phyloP scores from a whole-genome alignment of 2,797 vertebrate species.

The Pterois miles region DNA sequence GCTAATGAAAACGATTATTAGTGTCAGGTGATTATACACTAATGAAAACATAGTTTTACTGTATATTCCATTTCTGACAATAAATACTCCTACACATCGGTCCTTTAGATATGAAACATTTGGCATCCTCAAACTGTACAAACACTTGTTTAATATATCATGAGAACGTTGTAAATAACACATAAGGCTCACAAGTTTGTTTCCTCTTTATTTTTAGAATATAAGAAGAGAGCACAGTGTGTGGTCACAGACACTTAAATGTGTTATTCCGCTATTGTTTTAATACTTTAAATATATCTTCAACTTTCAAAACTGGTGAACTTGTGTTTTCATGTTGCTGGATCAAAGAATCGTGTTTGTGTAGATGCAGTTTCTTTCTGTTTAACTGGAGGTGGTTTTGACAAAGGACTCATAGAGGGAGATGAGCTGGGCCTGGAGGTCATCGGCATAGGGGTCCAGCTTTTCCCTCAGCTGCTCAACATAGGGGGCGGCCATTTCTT shows the following conservation, averaged over 20 bases:
- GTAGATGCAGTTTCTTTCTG: constrained; percentile 19
- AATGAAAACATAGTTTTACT: neutral
- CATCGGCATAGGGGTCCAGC: constrained; percentile 77
- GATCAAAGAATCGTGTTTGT: neutral
- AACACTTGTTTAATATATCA: neutral
- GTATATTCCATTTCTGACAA: neutral
- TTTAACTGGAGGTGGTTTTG: constrained; percentile 42
- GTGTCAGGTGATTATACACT: neutral
- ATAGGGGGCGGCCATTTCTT: constrained; percentile 78
- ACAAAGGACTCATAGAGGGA: constrained; percentile 73
- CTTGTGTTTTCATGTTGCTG: constrained; percentile 8
- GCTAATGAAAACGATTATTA: neutral
- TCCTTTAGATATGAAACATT: neutral
- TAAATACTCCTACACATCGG: too few relatives aligned
- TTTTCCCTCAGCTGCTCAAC: constrained; percentile 77
- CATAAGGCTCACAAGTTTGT: neutral
- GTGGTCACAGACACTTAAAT: constrained; percentile 38
- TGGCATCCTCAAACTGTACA: neutral
- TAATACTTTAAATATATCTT: constrained; percentile 28
- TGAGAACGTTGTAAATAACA: neutral
- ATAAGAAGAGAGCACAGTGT: constrained; percentile 35
- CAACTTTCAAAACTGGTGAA: neutral
- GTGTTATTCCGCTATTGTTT: constrained; percentile 6
- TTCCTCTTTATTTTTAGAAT: constrained; percentile 65
- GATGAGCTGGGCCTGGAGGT: constrained; percentile 74